Base-by-base conservation (phyloP, 2,113 vertebrate species). In the Danionella cerebrum region DNA sequence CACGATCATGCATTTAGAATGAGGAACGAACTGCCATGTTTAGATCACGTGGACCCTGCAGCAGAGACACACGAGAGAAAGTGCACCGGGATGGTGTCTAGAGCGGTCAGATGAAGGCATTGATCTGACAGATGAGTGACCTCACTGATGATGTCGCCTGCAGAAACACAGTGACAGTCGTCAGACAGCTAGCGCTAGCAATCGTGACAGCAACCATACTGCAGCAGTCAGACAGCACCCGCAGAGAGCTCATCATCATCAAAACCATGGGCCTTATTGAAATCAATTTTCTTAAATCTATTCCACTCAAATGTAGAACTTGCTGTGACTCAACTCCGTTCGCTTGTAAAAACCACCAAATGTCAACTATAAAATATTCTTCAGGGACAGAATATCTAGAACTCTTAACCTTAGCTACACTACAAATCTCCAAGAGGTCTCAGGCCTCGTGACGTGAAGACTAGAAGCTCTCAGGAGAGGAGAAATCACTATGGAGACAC, bases 401-500 rank as follows among this genome's bases (percentile, higher is more conserved):
- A n/a, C n/a, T n/a, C n/a, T n/a, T n/a, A n/a, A n/a, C n/a, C n/a
- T n/a, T n/a, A n/a, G n/a, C n/a, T n/a, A n/a, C n/a, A n/a, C n/a
- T n/a, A n/a, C n/a, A n/a, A n/a, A n/a, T n/a, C n/a, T n/a, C n/a
- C n/a, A n/a, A n/a, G n/a, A n/a, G n/a, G n/a, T n/a, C n/a, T n/a
- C n/a, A n/a, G n/a, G n/a, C n/a, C n/a, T n/a, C n/a, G n/a, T n/a
- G n/a, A n/a, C n/a, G n/a, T n/a, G n/a, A n/a, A n/a, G n/a, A n/a
- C n/a, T n/a, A n/a, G n/a, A n/a, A n/a, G n/a, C 8, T 1, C 69
- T 63, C 41, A 14, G 13, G 62, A 62, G 72, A 76, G 51, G 45
- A 72, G 58, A 45, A n/a, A 65, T 74, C 63, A 13, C 69, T 65
- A 77, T 74, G 71, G 74, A 64, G 57, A 74, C 66, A 16, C 14